These are phyloP conservation scores for Oryzias celebensis DNA, from an alignment of 2,113 vertebrate species.

Conservation along the genomic window DNA sequence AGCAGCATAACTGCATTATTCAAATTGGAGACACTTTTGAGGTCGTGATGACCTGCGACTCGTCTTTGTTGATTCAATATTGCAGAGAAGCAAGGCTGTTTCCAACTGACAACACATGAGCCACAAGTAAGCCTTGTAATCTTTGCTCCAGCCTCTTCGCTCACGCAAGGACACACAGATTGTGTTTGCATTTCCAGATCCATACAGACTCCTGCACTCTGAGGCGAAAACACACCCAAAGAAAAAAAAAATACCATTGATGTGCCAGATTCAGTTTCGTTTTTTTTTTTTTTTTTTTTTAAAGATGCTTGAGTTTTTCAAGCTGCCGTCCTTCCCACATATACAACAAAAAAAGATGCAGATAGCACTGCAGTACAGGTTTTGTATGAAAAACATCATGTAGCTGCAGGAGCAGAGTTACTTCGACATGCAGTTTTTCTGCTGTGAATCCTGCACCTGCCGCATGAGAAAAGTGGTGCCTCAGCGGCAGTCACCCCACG, in stretches of 20 bases:
- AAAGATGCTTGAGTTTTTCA: slow-evolving; percentile 1
- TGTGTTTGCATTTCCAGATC: slow-evolving; percentile 36
- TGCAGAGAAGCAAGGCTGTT: slow-evolving; percentile 1
- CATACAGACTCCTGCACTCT: slow-evolving; percentile 30
- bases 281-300: slow-evolving; percentile 3
- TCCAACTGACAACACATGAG: slow-evolving; percentile 42
- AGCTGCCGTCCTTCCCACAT: background rate
- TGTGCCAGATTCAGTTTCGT: background rate
- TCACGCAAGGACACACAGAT: slow-evolving; percentile 8
- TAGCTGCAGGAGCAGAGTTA: slow-evolving; percentile 5
- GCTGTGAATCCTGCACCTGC: slow-evolving; percentile 25
- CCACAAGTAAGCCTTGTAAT: slow-evolving; percentile 31
- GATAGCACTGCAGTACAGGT: background rate
- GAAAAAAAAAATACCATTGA: slow-evolving; percentile 33
- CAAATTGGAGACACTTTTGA: slow-evolving; percentile 39
- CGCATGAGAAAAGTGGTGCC: slow-evolving; percentile 7
- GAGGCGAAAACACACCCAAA: slow-evolving; percentile 19
- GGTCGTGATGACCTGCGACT: slow-evolving; percentile 27
- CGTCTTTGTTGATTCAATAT: slow-evolving; percentile 50
- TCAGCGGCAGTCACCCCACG: slow-evolving; percentile 21
- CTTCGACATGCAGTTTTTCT: slow-evolving; percentile 14
- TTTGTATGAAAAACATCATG: background rate
- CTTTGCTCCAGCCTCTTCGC: slow-evolving; percentile 40
- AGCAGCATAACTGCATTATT: slow-evolving; percentile 41
- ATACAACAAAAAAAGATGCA: background rate